phyloP scores from a whole-genome alignment of 2,113 vertebrate genomes.

The Nestor notabilis region DNA sequence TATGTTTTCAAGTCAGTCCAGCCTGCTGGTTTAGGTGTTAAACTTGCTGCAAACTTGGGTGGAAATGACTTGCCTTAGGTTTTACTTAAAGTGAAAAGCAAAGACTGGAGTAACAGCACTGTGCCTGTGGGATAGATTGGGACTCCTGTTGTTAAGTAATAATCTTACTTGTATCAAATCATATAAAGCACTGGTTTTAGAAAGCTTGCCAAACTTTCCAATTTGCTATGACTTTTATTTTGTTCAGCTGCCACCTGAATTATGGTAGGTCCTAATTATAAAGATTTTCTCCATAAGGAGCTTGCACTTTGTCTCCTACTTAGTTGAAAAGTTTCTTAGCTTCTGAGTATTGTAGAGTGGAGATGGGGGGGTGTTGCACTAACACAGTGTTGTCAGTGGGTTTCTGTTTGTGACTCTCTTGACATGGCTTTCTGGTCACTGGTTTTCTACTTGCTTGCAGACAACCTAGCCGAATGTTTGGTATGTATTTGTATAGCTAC shows the following conservation, averaged over 20 bases:
- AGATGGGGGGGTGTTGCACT: background rate
- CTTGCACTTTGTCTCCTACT: background rate
- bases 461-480: background rate
- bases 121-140: background rate
- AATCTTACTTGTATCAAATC: background rate
- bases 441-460: background rate
- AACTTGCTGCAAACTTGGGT: background rate
- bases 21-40: background rate
- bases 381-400: background rate
- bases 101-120: background rate
- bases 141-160: background rate
- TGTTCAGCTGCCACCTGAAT: background rate
- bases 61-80: background rate
- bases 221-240: background rate
- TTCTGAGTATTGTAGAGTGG: background rate
- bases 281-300: background rate
- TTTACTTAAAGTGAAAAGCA: background rate
- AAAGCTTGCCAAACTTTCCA: background rate
- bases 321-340: background rate
- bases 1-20: background rate
- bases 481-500: background rate
- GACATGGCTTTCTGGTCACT: background rate
- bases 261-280: background rate
- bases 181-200: background rate
- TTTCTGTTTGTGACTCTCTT: background rate